These are phyloP conservation scores for Actinopyga echinites DNA, from an alignment of 53 echinoderm and acorn worm genomes.

Conservation along the genomic window DNA sequence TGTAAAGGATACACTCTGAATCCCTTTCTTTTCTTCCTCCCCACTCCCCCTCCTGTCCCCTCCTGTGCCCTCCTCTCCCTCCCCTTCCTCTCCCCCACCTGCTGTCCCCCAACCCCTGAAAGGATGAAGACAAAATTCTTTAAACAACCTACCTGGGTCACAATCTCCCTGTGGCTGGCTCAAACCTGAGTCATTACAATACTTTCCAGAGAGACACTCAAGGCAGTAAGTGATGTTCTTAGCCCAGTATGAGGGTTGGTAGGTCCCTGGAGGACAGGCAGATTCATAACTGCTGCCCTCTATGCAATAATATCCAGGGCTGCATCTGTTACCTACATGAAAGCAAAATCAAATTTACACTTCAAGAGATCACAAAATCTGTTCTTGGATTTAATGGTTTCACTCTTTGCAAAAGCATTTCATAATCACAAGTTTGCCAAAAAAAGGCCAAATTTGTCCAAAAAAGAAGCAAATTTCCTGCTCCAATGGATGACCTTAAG, in stretches of 20 bases:
- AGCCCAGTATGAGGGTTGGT: constrained; percentile 78
- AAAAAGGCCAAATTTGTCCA: too few relatives aligned
- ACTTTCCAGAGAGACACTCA: constrained; percentile 85
- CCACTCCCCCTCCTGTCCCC: too few relatives aligned
- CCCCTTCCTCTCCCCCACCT: too few relatives aligned
- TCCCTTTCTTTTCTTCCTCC: too few relatives aligned
- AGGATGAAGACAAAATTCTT: too few relatives aligned
- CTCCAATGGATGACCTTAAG: too few relatives aligned
- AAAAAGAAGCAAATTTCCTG: too few relatives aligned
- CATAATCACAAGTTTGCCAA: too few relatives aligned
- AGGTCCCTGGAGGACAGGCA: constrained; percentile 91
- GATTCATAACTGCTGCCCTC: constrained; percentile 74
- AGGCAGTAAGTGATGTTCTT: constrained; percentile 88
- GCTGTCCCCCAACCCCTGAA: too few relatives aligned
- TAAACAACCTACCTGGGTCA: constrained; percentile 54
- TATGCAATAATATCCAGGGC: constrained; percentile 77
- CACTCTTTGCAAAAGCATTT: background rate
- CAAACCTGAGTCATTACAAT: constrained; percentile 85
- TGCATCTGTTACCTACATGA: constrained; percentile 76
- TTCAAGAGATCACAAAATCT: background rate
- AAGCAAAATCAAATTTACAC: background rate
- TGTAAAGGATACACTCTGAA: too few relatives aligned
- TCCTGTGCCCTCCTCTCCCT: too few relatives aligned
- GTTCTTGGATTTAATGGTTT: background rate
- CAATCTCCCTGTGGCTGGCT: constrained; percentile 82